Conservation (phyloP, 2,888 invertebrate species). For the Agrotis segetum region DNA sequence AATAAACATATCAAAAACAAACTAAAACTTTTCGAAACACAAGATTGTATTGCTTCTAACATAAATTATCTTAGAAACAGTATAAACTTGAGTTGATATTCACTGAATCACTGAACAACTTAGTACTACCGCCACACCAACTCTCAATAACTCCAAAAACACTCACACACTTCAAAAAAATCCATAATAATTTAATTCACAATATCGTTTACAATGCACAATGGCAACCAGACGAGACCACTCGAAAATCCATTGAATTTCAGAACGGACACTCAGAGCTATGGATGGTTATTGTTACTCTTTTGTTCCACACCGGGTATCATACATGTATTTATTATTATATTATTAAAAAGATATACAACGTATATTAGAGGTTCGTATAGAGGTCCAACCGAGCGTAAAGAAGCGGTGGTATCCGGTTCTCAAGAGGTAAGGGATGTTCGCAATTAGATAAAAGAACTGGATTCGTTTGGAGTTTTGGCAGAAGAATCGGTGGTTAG, state of each 20-base stretch:
- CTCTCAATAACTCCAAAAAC: conserved; percentile 20
- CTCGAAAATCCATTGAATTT: conserved; percentile 64
- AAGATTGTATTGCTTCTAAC: no score
- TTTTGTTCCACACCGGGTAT: conserved; percentile 63
- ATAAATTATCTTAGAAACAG: no score
- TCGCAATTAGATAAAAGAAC: conserved; percentile 51
- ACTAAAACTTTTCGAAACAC: no score
- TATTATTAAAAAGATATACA: conserved; percentile 88
- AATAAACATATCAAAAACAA: background rate
- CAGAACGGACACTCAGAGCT: conserved; percentile 54
- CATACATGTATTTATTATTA: conserved; percentile 81
- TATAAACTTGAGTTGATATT: background rate
- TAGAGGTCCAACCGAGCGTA: conserved; percentile 84
- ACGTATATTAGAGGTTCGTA: conserved; percentile 78
- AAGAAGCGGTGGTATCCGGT: conserved; percentile 88
- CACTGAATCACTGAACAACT: background rate
- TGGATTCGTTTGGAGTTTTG: conserved; percentile 13
- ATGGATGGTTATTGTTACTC: conserved; percentile 55
- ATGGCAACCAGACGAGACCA: conserved; percentile 53
- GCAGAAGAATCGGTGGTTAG: background rate
- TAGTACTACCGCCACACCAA: background rate
- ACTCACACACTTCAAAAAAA: conserved; percentile 51
- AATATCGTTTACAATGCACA: conserved; percentile 63
- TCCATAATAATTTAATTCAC: conserved; percentile 61
- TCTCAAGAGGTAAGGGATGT: conserved; percentile 80